Percentiles rank a stretch among this genome's conserved stretches.
These are phyloP conservation scores for Mormoops blainvillei DNA, from an alignment of 2,113 vertebrate genomes.

Conservation along the genomic window DNA sequence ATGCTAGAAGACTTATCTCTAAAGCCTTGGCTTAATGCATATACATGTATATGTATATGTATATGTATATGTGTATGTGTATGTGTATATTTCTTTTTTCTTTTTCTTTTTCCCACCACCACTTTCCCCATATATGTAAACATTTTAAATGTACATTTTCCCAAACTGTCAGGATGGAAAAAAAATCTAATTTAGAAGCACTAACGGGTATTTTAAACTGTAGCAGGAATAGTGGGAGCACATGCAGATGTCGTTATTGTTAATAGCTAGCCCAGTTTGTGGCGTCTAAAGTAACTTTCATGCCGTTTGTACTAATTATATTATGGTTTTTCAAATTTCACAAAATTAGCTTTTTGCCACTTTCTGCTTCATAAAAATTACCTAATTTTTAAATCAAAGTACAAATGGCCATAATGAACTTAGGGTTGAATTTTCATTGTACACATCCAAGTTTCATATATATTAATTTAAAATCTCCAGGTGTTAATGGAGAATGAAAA, in stretches of 20 bases:
- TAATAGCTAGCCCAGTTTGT: neutral
- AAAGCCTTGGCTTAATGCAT: neutral
- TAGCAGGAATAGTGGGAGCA: neutral
- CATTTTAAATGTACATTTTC: neutral
- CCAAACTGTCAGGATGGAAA: neutral
- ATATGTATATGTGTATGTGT: neutral
- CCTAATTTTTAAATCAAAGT: neutral
- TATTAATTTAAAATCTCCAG: constrained; percentile 50
- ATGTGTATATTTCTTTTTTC: too few species aligned
- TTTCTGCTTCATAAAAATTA: neutral
- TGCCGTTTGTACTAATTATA: neutral
- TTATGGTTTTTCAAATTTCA: neutral
- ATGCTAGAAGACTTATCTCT: constrained; percentile 19
- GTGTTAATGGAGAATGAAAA: constrained; percentile 44
- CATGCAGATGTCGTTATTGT: neutral
- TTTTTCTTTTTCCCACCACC: too few species aligned
- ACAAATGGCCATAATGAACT: neutral
- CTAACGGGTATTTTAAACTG: neutral
- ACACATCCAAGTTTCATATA: neutral
- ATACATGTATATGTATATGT: neutral
- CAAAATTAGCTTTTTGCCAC: neutral
- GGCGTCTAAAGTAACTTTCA: neutral
- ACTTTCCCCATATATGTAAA: too few species aligned
- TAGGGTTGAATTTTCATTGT: neutral
- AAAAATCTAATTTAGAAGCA: neutral